Evolutionary conservation across 2,797 vertebrate species (phyloP), one percentile per base, ranked within the genome.

Genomic region (Pangasius djambal): DNA sequence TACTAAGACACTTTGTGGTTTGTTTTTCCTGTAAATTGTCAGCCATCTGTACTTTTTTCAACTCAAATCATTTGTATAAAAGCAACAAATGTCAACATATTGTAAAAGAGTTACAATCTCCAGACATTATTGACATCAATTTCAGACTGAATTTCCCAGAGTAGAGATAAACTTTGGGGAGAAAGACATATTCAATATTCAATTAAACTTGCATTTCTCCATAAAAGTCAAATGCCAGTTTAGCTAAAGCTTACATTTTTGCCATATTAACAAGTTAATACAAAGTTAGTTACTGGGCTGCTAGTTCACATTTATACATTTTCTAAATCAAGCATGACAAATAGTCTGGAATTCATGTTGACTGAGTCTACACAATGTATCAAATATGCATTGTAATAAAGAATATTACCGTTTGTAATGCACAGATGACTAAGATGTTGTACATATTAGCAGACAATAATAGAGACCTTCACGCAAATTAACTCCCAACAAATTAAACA

Each of bases 61-160:
- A 28, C 12, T 15, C 13, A 52, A 67, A 83, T 78, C 15, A 15
- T 52, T 81, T n/a, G 34, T 22, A 4, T 69, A 52, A 90, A 87
- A 78, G 83, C 69, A 88, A 83, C 94, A 96, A 96, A 96, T 95
- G 95, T 96, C 95, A 95, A 94, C 93, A 94, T 93, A 94, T 95
- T 94, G 94, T 93, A 55, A 88, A 86, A 50, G 34, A 93, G 91
- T 90, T 91, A 90, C 93, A 92, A 93, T 94, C 94, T 91, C 94
- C 55, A 82, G 57, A 82, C 20, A 59, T 82, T 37, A 61, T 22
- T 15, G 22, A n/a, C 81, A 44, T 63, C 59, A 83, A 48, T 16
- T 57, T 57, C 78, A 34, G 78, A 81, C 50, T 34, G 48, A 55
- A 55, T 55, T 83, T 61, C 6, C 37, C 22, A 0, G 81, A 44